phyloP scores from a whole-genome alignment of 2,888 invertebrate species.

The Bugula neritina region DNA sequence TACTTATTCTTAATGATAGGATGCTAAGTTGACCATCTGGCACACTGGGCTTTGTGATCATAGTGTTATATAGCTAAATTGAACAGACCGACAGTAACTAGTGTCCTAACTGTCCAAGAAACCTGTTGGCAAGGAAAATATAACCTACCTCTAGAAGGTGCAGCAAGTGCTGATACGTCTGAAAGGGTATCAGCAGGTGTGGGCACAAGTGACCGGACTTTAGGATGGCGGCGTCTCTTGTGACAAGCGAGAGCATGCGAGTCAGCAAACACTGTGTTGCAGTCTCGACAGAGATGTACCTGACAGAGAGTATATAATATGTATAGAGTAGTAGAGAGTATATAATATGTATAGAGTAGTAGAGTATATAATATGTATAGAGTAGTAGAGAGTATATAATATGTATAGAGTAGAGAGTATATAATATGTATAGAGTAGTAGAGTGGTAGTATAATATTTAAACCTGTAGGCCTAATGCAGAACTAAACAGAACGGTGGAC shows the following conservation, averaged over 20 bases:
- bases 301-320: neutral
- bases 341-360: neutral
- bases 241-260: slow-evolving; percentile 8
- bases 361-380: neutral
- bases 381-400: neutral
- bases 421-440: neutral
- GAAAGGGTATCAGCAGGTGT: too few species aligned
- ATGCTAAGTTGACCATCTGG: too few species aligned
- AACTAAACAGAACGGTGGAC: too few species aligned
- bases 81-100: too few species aligned
- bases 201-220: neutral
- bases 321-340: neutral
- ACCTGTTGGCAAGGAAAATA: too few species aligned
- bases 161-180: too few species aligned
- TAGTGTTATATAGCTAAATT: too few species aligned
- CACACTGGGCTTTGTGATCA: too few species aligned
- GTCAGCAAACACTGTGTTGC: slow-evolving; percentile 2
- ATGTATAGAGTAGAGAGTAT: neutral
- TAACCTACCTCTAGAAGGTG: too few species aligned
- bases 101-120: too few species aligned
- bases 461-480: too few species aligned
- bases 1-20: too few species aligned
- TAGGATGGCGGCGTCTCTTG: slow-evolving; percentile 4
- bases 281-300: neutral
- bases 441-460: neutral